Conservation (phyloP, 53 echinoderm and acorn worm genomes). For the Crossaster papposus region DNA sequence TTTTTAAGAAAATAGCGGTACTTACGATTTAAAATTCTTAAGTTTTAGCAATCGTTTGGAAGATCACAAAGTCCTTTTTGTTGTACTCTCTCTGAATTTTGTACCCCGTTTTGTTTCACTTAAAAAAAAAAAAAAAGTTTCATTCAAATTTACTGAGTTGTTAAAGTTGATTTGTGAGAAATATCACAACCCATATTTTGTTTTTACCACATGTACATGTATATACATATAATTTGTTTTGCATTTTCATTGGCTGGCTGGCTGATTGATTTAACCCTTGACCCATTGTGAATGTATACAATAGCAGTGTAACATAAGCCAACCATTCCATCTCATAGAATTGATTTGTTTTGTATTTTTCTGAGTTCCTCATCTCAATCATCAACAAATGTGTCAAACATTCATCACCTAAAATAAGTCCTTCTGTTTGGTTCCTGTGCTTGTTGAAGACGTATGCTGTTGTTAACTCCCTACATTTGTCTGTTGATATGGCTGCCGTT, state of each 20-base stretch:
- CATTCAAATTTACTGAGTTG: no score
- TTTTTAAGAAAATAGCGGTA: no score
- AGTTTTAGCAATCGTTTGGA: no score
- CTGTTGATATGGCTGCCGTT: background rate
- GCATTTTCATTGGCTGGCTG: constrained; percentile 53
- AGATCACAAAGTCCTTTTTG: no score
- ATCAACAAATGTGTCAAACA: background rate
- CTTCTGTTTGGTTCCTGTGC: background rate
- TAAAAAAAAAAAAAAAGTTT: no score
- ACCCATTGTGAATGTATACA: constrained; percentile 36
- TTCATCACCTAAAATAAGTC: constrained; percentile 7
- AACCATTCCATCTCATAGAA: constrained; percentile 7
- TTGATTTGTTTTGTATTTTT: constrained; percentile 1
- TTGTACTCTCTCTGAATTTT: no score
- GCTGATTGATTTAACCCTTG: constrained; percentile 34
- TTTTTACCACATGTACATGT: background rate
- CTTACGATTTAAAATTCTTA: no score
- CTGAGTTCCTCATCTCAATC: background rate
- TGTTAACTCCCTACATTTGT: background rate
- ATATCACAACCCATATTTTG: background rate
- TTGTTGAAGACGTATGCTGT: background rate
- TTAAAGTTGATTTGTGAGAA: background rate
- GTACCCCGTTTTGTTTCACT: no score
- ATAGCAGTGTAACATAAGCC: constrained; percentile 31
- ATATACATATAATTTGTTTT: no score